Base-by-base conservation (phyloP, 2,888 invertebrate genomes). In the Ornithoptera alexandrae region DNA sequence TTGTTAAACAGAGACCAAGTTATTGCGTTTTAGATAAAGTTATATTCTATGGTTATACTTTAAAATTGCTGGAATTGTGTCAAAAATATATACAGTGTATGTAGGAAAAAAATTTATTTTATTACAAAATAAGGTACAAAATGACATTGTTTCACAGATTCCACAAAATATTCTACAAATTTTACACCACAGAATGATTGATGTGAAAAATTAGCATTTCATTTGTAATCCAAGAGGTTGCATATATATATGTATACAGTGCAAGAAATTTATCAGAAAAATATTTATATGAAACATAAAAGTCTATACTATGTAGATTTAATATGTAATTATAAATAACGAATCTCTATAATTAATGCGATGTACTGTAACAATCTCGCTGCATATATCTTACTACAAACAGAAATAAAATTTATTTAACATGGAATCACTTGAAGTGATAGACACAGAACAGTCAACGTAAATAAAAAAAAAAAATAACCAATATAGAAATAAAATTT, bases 111-210 rank as follows among this genome's bases (percentile, higher is more conserved):
- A 58, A 76, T 80, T 10, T 79, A 78, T 82, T 84, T 81, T 81
- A 80, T 77, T 81, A 82, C 81, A 87, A 87, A 86, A 85, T 83
- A 84, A 88, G 87, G 87, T 89, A 89, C 86, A 89, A 87, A 88
- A 87, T 82, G 85, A 85, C 83, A 83, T 81, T 76, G 77, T 74
- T 76, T 74, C 73, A 72, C 57, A 74, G 68, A 61, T 73, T 73
- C 73, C 53, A 67, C 67, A 69, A 65, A 72, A 72, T 57, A 63
- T 66, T 71, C 57, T 70, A 65, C 65, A 64, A 66, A 63, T 65
- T 65, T 67, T 66, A 53, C 65, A 72, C 70, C 75, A 75, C 65
- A 76, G 72, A 78, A 74, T 77, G 76, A 77, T 77, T 78, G 70
- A 70, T 72, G 73, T 69, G 72, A 75, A 46, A 63, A 56, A 56